A percentile compares a stretch with the other conserved stretches of the same genome.
Conservation (phyloP, 2,113 vertebrate species). For the Misgurnus mizolepis region DNA sequence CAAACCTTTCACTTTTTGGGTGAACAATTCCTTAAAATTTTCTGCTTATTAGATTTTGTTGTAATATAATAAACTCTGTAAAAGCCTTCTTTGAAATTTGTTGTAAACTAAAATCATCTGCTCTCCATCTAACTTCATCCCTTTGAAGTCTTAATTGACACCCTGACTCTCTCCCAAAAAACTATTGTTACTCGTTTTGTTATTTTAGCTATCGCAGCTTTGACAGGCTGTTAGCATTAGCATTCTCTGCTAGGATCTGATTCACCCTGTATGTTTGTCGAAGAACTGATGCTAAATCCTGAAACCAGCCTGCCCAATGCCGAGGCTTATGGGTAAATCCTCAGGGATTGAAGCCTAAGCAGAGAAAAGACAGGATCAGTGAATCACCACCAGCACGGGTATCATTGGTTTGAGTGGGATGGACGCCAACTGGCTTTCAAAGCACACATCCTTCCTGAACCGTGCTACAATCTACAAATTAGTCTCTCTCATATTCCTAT, state of each 20-base stretch:
- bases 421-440: neutral
- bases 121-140: no score
- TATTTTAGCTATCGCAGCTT: neutral
- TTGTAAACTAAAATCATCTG: no score
- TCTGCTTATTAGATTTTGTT: no score
- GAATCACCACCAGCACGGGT: slow-evolving; percentile 18
- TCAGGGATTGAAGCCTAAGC: slow-evolving; percentile 35
- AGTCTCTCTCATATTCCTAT: neutral
- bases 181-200: neutral
- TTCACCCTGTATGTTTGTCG: slow-evolving; percentile 25
- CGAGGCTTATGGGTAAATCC: slow-evolving; percentile 46
- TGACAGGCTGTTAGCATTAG: neutral
- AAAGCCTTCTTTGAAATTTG: no score
- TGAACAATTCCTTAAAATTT: no score
- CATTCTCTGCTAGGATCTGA: slow-evolving; percentile 39
- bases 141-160: no score
- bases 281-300: slow-evolving; percentile 27
- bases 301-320: slow-evolving; percentile 12
- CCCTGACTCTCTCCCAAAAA: no score
- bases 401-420: neutral
- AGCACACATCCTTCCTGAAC: slow-evolving; percentile 34
- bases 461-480: neutral
- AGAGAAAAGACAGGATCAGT: neutral
- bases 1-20: no score
- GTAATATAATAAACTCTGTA: no score